A percentile compares a stretch with the other conserved stretches of the same genome.
Conservation (phyloP, 2,797 vertebrate genomes). For the Cottoperca gobio region DNA sequence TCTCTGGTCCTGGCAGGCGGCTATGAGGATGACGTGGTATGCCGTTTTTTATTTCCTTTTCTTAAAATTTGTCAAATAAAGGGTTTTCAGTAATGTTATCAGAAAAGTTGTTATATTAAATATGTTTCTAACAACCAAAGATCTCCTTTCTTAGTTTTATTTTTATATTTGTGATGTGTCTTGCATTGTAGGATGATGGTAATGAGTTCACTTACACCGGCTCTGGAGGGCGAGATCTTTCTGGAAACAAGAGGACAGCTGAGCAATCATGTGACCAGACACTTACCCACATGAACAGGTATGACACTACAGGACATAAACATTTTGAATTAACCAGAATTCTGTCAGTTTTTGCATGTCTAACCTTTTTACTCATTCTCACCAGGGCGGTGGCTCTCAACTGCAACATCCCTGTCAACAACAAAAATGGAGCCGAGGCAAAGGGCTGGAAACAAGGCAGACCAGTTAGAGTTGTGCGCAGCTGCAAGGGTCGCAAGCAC, state of each 20-base stretch:
- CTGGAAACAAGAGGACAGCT: slow-evolving; percentile 97
- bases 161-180: not conserved
- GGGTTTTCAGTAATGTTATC: not conserved
- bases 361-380: slow-evolving; percentile 1
- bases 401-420: slow-evolving; percentile 92
- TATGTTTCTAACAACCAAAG: not conserved
- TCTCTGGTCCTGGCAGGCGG: slow-evolving; percentile 96
- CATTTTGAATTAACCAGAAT: not conserved
- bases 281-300: slow-evolving; percentile 99
- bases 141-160: not conserved
- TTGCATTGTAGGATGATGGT: slow-evolving; percentile 90
- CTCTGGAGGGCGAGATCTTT: slow-evolving; percentile 95
- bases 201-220: slow-evolving; percentile 98
- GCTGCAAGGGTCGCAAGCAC: slow-evolving; percentile 93
- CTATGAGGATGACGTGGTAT: slow-evolving; percentile 97
- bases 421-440: slow-evolving; percentile 91
- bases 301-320: not conserved
- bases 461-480: slow-evolving; percentile 94
- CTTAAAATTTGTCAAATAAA: not conserved
- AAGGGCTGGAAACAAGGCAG: slow-evolving; percentile 96
- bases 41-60: slow-evolving; percentile 32
- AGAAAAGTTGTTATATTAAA: not conserved
- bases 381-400: slow-evolving; percentile 94
- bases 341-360: not conserved
- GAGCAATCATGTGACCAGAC: slow-evolving; percentile 99